Percentiles rank a stretch among this genome's conserved stretches.
phyloP scores from a whole-genome alignment of 2,113 vertebrate species.

The Notothenia coriiceps region DNA sequence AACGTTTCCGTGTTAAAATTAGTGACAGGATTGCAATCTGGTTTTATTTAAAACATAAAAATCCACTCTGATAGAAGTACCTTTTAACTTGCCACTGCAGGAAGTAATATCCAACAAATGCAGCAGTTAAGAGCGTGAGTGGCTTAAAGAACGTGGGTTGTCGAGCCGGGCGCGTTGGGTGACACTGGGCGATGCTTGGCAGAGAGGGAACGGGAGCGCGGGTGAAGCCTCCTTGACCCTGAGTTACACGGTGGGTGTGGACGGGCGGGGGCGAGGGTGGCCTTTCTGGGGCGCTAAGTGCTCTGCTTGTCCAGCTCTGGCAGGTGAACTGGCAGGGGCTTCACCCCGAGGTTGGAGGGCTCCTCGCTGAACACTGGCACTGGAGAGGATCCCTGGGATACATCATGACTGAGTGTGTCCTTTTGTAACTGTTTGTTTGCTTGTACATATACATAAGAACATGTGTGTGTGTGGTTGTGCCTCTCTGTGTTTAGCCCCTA shows the following conservation, averaged over 20 bases:
- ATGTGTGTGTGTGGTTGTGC: slow-evolving; percentile 64
- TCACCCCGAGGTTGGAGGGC: slow-evolving; percentile 82
- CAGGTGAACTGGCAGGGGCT: slow-evolving; percentile 84
- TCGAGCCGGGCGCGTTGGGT: slow-evolving; percentile 46
- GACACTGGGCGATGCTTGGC: slow-evolving; percentile 63
- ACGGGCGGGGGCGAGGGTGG: slow-evolving; percentile 57
- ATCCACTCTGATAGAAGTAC: slow-evolving; percentile 20
- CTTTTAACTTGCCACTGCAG: slow-evolving; percentile 34
- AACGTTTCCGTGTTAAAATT: slow-evolving; percentile 5
- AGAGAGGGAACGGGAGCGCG: slow-evolving; percentile 49
- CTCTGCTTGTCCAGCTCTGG: slow-evolving; percentile 79
- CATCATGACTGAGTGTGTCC: slow-evolving; percentile 47
- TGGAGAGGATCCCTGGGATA: slow-evolving; percentile 58
- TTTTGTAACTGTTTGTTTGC: slow-evolving; percentile 49
- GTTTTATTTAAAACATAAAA: slow-evolving; percentile 14
- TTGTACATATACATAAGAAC: slow-evolving; percentile 74
- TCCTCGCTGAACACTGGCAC: slow-evolving; percentile 66
- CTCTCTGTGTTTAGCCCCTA: slow-evolving; percentile 68
- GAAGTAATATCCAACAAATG: slow-evolving; percentile 50
- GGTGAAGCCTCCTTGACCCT: slow-evolving; percentile 81
- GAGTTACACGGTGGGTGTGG: slow-evolving; percentile 58
- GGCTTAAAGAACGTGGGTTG: slow-evolving; percentile 47
- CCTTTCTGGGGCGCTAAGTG: slow-evolving; percentile 75
- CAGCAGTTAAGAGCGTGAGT: slow-evolving; percentile 40
- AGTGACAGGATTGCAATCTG: slow-evolving; percentile 24